Evolutionary conservation across 2,888 invertebrate species (phyloP).

Genomic region (Frankliniella fusca): DNA sequence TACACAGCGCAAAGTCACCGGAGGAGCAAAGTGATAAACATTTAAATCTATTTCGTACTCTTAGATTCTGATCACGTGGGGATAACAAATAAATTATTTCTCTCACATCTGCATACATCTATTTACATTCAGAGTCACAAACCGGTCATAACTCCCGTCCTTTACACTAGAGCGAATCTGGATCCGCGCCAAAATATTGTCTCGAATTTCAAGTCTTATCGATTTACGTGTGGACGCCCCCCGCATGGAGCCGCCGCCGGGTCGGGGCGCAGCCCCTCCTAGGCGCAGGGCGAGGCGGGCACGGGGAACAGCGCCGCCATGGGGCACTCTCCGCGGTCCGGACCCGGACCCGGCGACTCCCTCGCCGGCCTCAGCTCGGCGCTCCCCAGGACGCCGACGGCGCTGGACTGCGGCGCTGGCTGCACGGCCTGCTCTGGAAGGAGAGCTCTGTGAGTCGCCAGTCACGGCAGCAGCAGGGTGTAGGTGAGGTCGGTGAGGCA

Average conservation of each 20-base stretch:
- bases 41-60: not conserved
- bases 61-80: not conserved
- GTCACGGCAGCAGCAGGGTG: not conserved
- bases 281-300: not conserved
- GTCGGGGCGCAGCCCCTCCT: not conserved
- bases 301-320: constrained; percentile 2
- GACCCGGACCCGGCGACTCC: not conserved
- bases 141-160: not conserved
- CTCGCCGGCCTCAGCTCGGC: not conserved
- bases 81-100: not conserved
- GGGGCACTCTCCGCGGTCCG: not conserved
- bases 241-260: not conserved
- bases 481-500: no score
- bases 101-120: no score
- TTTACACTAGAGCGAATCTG: not conserved
- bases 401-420: not conserved
- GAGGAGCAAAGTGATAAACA: not conserved
- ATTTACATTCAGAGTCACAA: not conserved
- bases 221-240: not conserved
- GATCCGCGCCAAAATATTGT: not conserved
- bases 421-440: not conserved
- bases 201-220: constrained; percentile 1
- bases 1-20: not conserved
- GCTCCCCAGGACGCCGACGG: not conserved
- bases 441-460: not conserved